Base-by-base conservation (phyloP, 2,113 vertebrate genomes). In the Psammodynastes pulverulentus region DNA sequence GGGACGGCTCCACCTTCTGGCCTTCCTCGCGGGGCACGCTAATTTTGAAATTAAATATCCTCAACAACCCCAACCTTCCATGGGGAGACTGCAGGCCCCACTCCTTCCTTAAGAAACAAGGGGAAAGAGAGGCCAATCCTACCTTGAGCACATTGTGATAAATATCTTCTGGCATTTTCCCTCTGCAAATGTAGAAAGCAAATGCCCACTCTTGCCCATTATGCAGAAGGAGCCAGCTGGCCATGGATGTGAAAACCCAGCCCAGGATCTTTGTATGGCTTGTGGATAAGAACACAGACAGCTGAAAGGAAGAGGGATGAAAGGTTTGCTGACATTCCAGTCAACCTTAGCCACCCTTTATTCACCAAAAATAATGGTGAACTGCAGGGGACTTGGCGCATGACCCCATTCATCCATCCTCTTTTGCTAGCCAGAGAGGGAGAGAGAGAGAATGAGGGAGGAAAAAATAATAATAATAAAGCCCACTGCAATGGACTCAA, bases 341-440 rank as follows among this genome's bases (percentile, higher is more conserved):
- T 94, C 93, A 89, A 62, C 93, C 90, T 92, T 72, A 89, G 46
- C 62, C 91, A 62, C 29, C 46, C 91, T 90, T 92, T 54, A 62
- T 91, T 93, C 88, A 87, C 79, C 43, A 88, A 89, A 93, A 92
- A 94, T 95, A 94, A 93, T 93, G 90, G 91, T 62, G 45, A 94
- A 53, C 90, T 93, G 88, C 88, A 48, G 92, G 92, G 52, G 46
- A 54, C 10, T 79, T 62, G 45, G 84, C 46, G 48, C 48, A 19
- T 51, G 93, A 89, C 84, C 89, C n/a, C 88, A 90, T 93, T 79
- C 88, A 93, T 87, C 84, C 21, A 43, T 56, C 88, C 49, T 87
- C 53, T 45, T 51, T 58, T 62, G 51, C 72, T 86, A 21, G 51
- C 85, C 43, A 15, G 88, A 39, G 89, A 29, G 45, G 4, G 88